These are phyloP conservation scores for Acanthornis magna DNA, from an alignment of 2,797 vertebrate species.

Conservation along the genomic window DNA sequence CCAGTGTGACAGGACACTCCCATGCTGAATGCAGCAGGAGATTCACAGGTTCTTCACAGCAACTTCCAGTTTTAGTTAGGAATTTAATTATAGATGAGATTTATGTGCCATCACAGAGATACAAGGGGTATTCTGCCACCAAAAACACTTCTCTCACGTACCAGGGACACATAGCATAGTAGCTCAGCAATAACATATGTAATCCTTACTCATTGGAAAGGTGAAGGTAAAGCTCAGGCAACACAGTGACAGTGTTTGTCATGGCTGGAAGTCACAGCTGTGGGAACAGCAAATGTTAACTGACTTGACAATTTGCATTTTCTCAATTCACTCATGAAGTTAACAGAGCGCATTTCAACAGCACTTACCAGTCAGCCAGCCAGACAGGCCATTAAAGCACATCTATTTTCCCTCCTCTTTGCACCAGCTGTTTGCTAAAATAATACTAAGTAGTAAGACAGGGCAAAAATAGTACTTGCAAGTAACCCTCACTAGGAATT, in stretches of 20 bases:
- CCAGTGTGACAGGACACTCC: neutral
- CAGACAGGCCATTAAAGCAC: neutral
- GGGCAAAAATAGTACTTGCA: neutral
- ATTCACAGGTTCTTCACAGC: neutral
- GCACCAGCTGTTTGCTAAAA: neutral
- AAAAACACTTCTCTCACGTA: neutral
- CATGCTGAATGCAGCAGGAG: neutral
- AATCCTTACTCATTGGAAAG: neutral
- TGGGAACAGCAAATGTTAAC: neutral
- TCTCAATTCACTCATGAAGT: neutral
- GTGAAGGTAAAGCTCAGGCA: neutral
- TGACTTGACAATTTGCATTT: neutral
- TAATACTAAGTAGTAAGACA: neutral
- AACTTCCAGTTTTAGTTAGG: neutral
- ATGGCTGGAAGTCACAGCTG: neutral
- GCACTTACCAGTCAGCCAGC: neutral
- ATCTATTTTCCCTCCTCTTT: neutral
- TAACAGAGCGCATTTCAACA: neutral
- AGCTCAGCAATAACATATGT: neutral
- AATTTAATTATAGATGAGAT: neutral
- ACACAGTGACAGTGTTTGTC: neutral
- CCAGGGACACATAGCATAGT: neutral
- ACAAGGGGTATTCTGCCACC: neutral
- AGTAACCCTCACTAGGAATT: neutral
- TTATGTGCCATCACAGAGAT: neutral